phyloP scores from a whole-genome alignment of 2,797 vertebrate species.

The Oreonectes daqikongensis region DNA sequence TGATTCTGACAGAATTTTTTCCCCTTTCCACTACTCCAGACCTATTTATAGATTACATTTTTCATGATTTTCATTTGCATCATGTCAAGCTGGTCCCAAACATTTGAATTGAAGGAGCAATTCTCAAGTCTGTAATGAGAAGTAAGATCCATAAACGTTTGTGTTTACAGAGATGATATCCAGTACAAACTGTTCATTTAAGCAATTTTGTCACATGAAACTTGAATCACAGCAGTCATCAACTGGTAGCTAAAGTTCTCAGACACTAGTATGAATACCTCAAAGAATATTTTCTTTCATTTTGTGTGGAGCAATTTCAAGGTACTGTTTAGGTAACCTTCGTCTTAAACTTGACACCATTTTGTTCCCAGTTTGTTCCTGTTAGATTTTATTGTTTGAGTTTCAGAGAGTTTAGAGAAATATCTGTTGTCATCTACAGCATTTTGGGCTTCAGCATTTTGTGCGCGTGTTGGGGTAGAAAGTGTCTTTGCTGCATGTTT shows the following conservation, averaged over 20 bases:
- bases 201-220: constrained; percentile 6
- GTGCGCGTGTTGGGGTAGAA: constrained; percentile 57
- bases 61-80: constrained; percentile 45
- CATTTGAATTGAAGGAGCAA: constrained; percentile 44
- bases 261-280: constrained; percentile 41
- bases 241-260: constrained; percentile 25
- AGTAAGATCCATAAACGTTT: background rate
- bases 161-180: constrained; percentile 36
- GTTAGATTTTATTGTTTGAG: constrained; percentile 10
- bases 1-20: constrained; percentile 38
- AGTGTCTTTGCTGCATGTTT: constrained; percentile 42
- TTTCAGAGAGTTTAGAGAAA: constrained; percentile 14
- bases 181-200: background rate
- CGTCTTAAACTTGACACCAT: background rate
- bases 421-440: background rate
- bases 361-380: constrained; percentile 10
- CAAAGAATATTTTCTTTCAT: constrained; percentile 9
- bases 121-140: background rate
- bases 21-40: constrained; percentile 42
- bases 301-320: constrained; percentile 5
- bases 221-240: constrained; percentile 15
- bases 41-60: constrained; percentile 50
- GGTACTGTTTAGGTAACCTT: background rate
- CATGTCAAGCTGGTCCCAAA: constrained; percentile 32
- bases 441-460: constrained; percentile 14